Evolutionary conservation across 2,113 vertebrate species (phyloP), one percentile per base, ranked within the genome.

Genomic region (Colaptes auratus): DNA sequence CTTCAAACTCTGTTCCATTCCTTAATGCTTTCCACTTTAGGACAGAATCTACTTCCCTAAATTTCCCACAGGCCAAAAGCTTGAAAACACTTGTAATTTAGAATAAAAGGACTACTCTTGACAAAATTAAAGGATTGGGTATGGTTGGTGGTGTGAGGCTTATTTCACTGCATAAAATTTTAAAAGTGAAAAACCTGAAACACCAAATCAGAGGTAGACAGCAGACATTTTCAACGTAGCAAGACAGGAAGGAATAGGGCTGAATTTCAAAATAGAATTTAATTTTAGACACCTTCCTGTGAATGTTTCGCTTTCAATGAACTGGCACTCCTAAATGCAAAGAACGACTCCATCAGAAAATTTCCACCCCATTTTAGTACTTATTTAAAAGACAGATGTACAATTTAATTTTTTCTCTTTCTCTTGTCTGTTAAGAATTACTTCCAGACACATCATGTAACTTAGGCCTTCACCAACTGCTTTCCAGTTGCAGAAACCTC

Each of bases 351-450:
- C 28, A 74, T 19, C 0, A 0, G 44, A 92, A 80, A 55, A 70
- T 66, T 87, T 70, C 78, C 42, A 92, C 60, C 46, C 25, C 69
- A 58, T 50, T 92, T 75, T 65, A 87, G 28, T 55, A 59, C 21
- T 75, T 72, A 76, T 33, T 85, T 82, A 87, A 90, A 27, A 70
- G 60, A 87, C 52, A 88, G 8, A 94, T 60, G 44, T 35, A 96
- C 89, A 82, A 73, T 83, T 91, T 73, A 74, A 82, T 92, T 96
- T 96, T n/a, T n/a, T n/a, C n/a, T n/a, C n/a, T n/a, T 36, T 87
- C 12, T 56, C 69, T 86, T 90, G 11, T 75, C 75, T 92, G 55
- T 33, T 92, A 84, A n/a, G 39, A 92, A 94, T 90, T 95, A 72
- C 61, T 97, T 83, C 66, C 63, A 97, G 59, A 83, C 56, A 89